Evolutionary conservation across 2,113 vertebrate genomes (phyloP).

Genomic region (Anguilla japonica): DNA sequence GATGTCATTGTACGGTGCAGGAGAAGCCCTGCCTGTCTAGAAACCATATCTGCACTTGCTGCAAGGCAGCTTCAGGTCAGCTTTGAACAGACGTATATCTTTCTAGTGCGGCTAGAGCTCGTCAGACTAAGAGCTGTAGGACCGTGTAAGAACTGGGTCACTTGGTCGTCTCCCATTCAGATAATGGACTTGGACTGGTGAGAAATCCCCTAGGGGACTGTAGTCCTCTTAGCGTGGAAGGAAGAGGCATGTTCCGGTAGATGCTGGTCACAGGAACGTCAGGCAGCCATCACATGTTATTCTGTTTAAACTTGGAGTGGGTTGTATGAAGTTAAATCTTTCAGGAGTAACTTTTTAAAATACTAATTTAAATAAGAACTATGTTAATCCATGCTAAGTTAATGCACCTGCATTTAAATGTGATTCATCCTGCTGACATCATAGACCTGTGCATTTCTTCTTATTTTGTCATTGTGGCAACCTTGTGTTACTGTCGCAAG

Average conservation of each 20-base stretch:
- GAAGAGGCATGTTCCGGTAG: not conserved
- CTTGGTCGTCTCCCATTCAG: conserved; percentile 9
- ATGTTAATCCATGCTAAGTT: not conserved
- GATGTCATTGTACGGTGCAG: not conserved
- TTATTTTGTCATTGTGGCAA: not conserved
- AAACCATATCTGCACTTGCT: not conserved
- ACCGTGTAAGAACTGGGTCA: not conserved
- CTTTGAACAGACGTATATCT: not conserved
- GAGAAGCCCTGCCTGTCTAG: not conserved
- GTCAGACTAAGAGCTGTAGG: not conserved
- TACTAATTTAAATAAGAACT: not conserved
- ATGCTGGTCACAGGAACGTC: not conserved
- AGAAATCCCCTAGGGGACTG: not conserved
- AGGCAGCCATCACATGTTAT: not conserved
- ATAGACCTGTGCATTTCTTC: too few species aligned
- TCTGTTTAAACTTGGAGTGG: not conserved
- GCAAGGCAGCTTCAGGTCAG: not conserved
- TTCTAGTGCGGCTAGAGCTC: not conserved
- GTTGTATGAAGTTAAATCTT: too few species aligned
- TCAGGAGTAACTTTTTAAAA: not conserved
- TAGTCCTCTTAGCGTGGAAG: not conserved
- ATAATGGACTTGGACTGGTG: not conserved
- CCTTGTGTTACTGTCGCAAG: too few species aligned
- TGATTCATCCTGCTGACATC: not conserved
- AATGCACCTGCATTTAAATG: not conserved